These are phyloP conservation scores for Falco concolor DNA, from an alignment of 2,797 vertebrate species.

Conservation along the genomic window DNA sequence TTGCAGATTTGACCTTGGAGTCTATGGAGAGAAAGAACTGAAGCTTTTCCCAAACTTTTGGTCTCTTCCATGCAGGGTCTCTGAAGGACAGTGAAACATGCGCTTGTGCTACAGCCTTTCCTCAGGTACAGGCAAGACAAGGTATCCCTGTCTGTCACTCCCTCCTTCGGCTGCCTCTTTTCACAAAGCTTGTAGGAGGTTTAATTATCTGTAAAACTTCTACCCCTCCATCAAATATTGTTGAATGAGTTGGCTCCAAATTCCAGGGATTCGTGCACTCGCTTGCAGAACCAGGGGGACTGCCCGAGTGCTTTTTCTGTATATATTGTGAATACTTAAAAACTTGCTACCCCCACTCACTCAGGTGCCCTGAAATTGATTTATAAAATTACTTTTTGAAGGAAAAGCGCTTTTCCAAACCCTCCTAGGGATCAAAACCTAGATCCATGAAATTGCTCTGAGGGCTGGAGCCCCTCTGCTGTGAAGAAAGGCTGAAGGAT, in stretches of 20 bases:
- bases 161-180: background rate
- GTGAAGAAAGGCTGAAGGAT: background rate
- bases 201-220: background rate
- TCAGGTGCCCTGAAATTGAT: background rate
- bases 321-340: background rate
- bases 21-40: background rate
- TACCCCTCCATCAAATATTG: no score
- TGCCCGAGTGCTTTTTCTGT: background rate
- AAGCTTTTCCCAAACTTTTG: background rate
- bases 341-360: background rate
- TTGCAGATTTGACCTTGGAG: background rate
- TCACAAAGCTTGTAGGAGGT: background rate
- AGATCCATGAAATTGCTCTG: background rate
- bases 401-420: background rate
- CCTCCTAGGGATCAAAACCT: background rate
- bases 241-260: background rate
- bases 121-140: background rate
- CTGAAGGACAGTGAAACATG: background rate
- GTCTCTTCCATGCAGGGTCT: background rate
- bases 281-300: fast-evolving
- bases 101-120: background rate
- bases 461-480: background rate
- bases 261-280: fast-evolving
- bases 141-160: background rate
- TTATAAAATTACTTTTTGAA: background rate